phyloP scores from a whole-genome alignment of 92 coral and sea anemone species.

The Zoanthus solanderi region DNA sequence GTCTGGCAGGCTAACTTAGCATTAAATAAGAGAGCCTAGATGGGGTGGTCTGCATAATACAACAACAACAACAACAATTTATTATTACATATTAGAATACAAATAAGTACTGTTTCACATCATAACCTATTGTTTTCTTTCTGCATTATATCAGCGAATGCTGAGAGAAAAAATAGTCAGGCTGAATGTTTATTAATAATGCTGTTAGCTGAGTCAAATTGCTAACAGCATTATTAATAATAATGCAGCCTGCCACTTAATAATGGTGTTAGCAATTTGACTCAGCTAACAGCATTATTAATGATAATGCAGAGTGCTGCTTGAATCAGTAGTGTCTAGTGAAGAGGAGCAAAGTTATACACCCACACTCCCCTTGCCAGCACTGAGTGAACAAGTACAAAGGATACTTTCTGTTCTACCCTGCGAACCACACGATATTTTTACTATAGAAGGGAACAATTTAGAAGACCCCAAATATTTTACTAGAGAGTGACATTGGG shows the following conservation, averaged over 20 bases:
- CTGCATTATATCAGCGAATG: background rate
- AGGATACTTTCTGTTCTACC: too few relatives aligned
- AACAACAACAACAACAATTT: background rate
- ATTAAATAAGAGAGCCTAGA: constrained; percentile 34
- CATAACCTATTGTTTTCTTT: background rate
- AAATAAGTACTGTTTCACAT: background rate
- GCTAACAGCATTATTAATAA: too few relatives aligned
- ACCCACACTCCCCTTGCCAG: too few relatives aligned
- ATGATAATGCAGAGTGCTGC: background rate
- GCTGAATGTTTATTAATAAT: background rate
- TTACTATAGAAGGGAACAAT: too few relatives aligned
- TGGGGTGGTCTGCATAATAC: constrained; percentile 41
- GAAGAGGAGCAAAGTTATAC: too few relatives aligned
- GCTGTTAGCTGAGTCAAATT: background rate
- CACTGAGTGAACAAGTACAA: too few relatives aligned
- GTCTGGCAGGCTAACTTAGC: constrained; percentile 41
- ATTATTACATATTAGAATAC: background rate
- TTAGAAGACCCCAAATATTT: too few relatives aligned
- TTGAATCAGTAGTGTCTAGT: too few relatives aligned
- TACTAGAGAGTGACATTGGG: background rate
- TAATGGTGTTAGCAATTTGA: background rate
- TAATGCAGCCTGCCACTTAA: too few relatives aligned
- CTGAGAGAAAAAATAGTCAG: background rate
- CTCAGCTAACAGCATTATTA: background rate
- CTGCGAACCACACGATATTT: too few relatives aligned